Percentiles rank a stretch among this genome's conserved stretches.
These are phyloP conservation scores for Drosophila micromelanica DNA, from an alignment of 1,140 invertebrate species.

Conservation along the genomic window DNA sequence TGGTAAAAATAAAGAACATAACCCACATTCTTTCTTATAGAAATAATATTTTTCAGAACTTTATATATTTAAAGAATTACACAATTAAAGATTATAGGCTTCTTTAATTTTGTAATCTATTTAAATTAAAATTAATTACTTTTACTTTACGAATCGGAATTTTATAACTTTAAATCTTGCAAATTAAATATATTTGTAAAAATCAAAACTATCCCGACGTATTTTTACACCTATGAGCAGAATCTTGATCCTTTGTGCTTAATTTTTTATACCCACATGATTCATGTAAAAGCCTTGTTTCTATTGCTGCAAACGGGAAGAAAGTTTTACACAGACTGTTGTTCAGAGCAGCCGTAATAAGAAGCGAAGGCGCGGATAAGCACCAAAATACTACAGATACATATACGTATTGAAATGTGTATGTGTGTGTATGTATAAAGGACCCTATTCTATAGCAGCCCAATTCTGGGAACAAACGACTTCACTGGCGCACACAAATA, in stretches of 20 bases:
- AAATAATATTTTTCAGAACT: too few relatives aligned
- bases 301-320: slow-evolving; percentile 50
- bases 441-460: slow-evolving; percentile 17
- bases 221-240: too few relatives aligned
- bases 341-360: slow-evolving; percentile 55
- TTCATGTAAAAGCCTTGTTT: slow-evolving; percentile 31
- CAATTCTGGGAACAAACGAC: slow-evolving; percentile 32
- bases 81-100: too few relatives aligned
- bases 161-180: too few relatives aligned
- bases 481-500: slow-evolving; percentile 24
- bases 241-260: background rate
- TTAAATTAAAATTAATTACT: too few relatives aligned
- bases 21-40: too few relatives aligned
- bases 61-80: too few relatives aligned
- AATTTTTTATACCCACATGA: slow-evolving; percentile 32
- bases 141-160: too few relatives aligned
- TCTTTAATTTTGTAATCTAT: too few relatives aligned
- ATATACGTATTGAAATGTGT: slow-evolving; percentile 4
- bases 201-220: too few relatives aligned
- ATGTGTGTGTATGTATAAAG: slow-evolving; percentile 16
- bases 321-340: slow-evolving; percentile 63
- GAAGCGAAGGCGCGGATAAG: slow-evolving; percentile 56
- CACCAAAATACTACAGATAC: slow-evolving; percentile 59
- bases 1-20: too few relatives aligned
- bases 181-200: too few relatives aligned